Base-by-base conservation (phyloP, 2,888 invertebrate species). In the Syritta pipiens region DNA sequence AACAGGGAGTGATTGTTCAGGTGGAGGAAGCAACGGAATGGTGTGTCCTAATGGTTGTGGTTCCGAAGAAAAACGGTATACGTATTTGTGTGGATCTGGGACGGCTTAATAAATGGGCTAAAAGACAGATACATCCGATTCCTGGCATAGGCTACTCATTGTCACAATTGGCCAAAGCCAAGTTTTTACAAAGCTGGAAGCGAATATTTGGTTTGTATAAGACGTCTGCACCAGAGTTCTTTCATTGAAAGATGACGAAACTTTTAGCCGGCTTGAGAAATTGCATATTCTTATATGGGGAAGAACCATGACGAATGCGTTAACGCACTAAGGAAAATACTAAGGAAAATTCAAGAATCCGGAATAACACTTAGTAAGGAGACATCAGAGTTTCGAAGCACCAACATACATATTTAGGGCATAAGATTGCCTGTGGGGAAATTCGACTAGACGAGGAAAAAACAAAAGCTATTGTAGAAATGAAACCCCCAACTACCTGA, bases 181-280 rank as follows among this genome's bases (percentile, higher is more conserved):
- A 24, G 9, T 19, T 19, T 51, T n/a, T n/a, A n/a, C n/a, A n/a
- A n/a, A n/a, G n/a, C n/a, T n/a, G n/a, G n/a, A n/a, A 60, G 49
- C 10, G 63, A 40, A 24, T 63, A n/a, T 28, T 28, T 28, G 28
- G 28, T n/a, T n/a, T n/a, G 65, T 0, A 65, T 65, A 20, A n/a
- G n/a, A 65, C 44, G 4, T 65, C 65, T 3, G 65, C 65, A 3
- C 46, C 55, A 7, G 67, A 67, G 6, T 46, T 35, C 12, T 55
- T 67, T 9, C 55, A 67, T 44, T 28, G 28, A 10, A 67, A 30
- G 17, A 46, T 46, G 20, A 44, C 53, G 32, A 10, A 55, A 24
- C 30, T 44, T 7, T 17, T 67, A 20, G 24, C 48, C 5, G 60
- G 48, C n/a, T 32, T 30, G 14, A 48, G 24, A 12, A 60, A 57